Evolutionary conservation across 2,888 invertebrate genomes (phyloP), one percentile per base, ranked within the genome.

Genomic region (Drosophila mayaguana): DNA sequence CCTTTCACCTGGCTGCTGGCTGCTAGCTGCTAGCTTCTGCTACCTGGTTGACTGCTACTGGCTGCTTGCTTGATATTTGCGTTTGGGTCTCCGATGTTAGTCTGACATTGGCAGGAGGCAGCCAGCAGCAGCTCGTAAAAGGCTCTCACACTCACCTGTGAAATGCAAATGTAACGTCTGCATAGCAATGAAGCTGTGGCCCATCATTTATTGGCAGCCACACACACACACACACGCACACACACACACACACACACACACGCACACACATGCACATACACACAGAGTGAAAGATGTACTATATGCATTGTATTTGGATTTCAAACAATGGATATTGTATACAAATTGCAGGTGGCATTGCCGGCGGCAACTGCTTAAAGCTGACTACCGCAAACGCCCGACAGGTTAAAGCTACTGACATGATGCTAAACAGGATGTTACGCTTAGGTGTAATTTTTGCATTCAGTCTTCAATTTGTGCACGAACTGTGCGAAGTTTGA

Each of bases 381-480:
- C n/a, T 25, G 18, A 4, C 20, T 32, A 14, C 32, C 32, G 25
- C 46, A 46, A 32, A 14, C 32, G 18, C 34, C 11, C n/a, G 12
- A 20, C 38, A 50, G 34, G 32, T 67, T 76, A 64, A 75, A 76
- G 72, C 62, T 57, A 48, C 51, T 34, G 60, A 28, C 65, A 77
- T 57, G 50, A 62, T 68, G 70, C 45, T 65, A 62, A 67, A 48
- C 68, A 57, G 74, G 78, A 76, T 73, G 63, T 65, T 73, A 82
- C 75, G 75, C 76, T 73, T 70, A 88, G 80, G 85, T 83, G 78
- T 88, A 78, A 78, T 78, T 88, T 85, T 78, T 85, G 88, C 80
- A 86, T 88, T 83, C 83, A 83, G 78, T 74, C 83, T 79, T 77
- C 73, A 82, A 81, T 82, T 87, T 82, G 76, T 53, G 53, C 80